A percentile compares a stretch with the other conserved stretches of the same genome.
Evolutionary conservation across 2,113 vertebrate species (phyloP).

Genomic region (Equus przewalskii): DNA sequence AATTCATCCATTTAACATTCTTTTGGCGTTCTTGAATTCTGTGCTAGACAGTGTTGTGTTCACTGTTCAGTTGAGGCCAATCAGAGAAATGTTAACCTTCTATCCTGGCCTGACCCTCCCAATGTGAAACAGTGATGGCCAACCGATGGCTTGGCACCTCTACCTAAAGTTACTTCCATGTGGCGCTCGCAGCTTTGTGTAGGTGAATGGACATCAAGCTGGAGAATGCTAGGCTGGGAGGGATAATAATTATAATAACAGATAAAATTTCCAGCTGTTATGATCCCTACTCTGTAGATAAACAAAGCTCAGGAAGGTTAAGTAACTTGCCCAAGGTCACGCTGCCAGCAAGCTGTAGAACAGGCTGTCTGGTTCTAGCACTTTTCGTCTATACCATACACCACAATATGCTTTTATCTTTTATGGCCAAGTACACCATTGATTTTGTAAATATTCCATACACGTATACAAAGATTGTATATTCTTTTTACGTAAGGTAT

Average conservation of each 20-base stretch:
- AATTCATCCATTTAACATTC: slow-evolving; percentile 85
- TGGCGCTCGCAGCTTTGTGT: background rate
- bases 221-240: background rate
- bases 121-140: background rate
- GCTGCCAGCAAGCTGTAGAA: background rate
- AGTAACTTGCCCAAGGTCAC: background rate
- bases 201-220: background rate
- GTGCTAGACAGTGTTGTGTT: slow-evolving; percentile 68
- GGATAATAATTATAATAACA: background rate
- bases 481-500: background rate
- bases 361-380: background rate
- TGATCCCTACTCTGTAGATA: background rate
- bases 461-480: background rate
- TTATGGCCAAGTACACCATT: background rate
- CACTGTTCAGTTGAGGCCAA: background rate
- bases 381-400: background rate
- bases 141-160: background rate
- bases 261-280: background rate
- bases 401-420: background rate
- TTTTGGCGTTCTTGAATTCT: slow-evolving; percentile 72
- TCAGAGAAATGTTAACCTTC: slow-evolving; percentile 69
- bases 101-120: background rate
- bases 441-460: background rate
- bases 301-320: slow-evolving; percentile 23
- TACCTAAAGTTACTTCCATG: background rate